Evolutionary conservation across 2,888 invertebrate genomes (phyloP).

Genomic region (Diplazon laetatorius): DNA sequence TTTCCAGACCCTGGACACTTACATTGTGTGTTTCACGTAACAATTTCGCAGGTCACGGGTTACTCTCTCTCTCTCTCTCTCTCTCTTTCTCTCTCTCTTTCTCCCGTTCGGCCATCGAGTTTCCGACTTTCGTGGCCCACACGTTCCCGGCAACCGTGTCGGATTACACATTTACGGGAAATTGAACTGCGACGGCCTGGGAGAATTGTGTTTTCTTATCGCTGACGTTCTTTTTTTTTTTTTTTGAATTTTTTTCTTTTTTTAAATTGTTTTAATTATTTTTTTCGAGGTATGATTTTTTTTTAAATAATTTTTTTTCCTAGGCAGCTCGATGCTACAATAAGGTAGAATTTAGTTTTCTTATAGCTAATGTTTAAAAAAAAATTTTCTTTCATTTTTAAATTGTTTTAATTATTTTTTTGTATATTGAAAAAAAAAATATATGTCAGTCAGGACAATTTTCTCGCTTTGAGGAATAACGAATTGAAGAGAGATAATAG

Average conservation of each 20-base stretch:
- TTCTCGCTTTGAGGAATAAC: too few species aligned
- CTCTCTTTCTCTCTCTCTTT: too few species aligned
- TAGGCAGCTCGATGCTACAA: not conserved
- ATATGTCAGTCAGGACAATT: too few species aligned
- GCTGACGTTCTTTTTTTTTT: not conserved
- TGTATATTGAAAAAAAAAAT: too few species aligned
- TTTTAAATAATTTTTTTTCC: not conserved
- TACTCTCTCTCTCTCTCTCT: too few species aligned
- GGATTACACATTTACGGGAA: not conserved
- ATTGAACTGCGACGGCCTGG: not conserved
- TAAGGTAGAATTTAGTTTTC: too few species aligned
- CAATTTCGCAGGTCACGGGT: slow-evolving; percentile 4
- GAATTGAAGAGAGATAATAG: too few species aligned
- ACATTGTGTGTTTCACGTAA: slow-evolving; percentile 14
- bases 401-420: too few species aligned
- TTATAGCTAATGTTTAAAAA: not conserved
- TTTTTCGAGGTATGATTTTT: too few species aligned
- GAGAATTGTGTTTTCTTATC: not conserved
- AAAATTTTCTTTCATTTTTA: too few species aligned
- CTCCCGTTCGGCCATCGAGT: too few species aligned
- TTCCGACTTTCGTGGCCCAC: slow-evolving; percentile 8
- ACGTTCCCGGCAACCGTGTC: not conserved
- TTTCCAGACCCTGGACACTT: not conserved
- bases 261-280: too few species aligned
- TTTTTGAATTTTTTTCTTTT: not conserved